Conservation (phyloP, 2,113 vertebrate species). For the Holacanthus passer region DNA sequence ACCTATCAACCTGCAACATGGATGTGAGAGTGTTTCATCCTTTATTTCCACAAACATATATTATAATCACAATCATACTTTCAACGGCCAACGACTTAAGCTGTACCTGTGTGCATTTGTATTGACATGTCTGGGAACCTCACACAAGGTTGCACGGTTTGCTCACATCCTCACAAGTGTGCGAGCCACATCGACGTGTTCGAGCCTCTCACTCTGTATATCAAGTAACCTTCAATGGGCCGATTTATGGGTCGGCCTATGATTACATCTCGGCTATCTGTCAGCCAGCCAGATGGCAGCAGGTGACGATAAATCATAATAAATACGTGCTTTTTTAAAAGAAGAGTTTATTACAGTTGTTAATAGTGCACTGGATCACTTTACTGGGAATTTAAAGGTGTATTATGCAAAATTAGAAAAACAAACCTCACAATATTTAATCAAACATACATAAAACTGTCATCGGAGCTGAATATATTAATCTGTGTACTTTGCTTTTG, state of each 20-base stretch:
- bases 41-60: not conserved
- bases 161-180: slow-evolving; percentile 36
- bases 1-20: not conserved
- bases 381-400: slow-evolving; percentile 89
- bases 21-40: not conserved
- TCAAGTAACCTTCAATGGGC: slow-evolving; percentile 75
- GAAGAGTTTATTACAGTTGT: slow-evolving; percentile 88
- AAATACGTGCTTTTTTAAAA: slow-evolving; percentile 79
- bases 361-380: slow-evolving; percentile 83
- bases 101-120: slow-evolving; percentile 7
- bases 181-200: slow-evolving; percentile 51
- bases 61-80: not conserved
- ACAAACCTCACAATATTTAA: slow-evolving; percentile 94
- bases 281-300: slow-evolving; percentile 85
- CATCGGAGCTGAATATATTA: slow-evolving; percentile 89
- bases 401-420: slow-evolving; percentile 96
- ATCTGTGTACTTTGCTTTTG: slow-evolving; percentile 89
- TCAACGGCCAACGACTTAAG: too few species aligned
- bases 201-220: slow-evolving; percentile 78
- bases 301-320: slow-evolving; percentile 88
- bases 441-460: slow-evolving; percentile 95
- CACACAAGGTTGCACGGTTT: slow-evolving; percentile 33
- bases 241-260: slow-evolving; percentile 84
- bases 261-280: slow-evolving; percentile 87
- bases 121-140: slow-evolving; percentile 27